Evolutionary conservation across 2,113 vertebrate genomes (phyloP), one percentile per base, ranked within the genome.

Genomic region (Psilopsiagon aymara): DNA sequence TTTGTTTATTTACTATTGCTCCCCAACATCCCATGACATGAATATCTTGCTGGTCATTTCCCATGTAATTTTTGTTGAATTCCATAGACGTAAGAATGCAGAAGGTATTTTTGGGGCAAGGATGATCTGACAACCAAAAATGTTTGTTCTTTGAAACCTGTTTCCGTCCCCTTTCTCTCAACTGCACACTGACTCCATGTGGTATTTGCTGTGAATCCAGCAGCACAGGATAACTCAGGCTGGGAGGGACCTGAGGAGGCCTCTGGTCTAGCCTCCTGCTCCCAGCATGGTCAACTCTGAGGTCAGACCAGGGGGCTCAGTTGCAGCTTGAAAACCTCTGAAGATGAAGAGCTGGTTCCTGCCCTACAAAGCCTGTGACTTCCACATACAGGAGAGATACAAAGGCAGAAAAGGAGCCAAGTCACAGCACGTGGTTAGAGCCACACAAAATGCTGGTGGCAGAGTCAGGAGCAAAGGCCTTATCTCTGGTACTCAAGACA

Each of bases 391-490:
- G 37, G 25, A 74, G 29, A 60, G 24, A n/a, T 9, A 70, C 67
- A 59, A 88, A 66, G 27, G 35, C 33, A 37, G 63, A 86, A 73
- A 44, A 62, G 25, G 8, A 66, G 27, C 25, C 29, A 92, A 44
- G 52, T 47, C 44, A 60, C 44, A 47, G 35, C 7, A 39, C 6
- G 23, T 7, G 5, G 81, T 33, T 84, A 31, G 43, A 12, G 27
- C 12, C 18, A 1, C 62, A 24, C 0, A 0, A 31, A 84, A 28
- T 28, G 33, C 49, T 88, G 53, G 18, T 59, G 39, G 15, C 27
- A 82, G 33, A 82, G 33, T 16, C 70, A 73, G 35, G 24, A 93
- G 9, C 20, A 82, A 85, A 87, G 6, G 29, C 24, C 41, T 76
- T 66, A 43, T 73, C 14, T 92, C 33, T 87, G 43, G 4, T 47